Evolutionary conservation across 2,797 vertebrate species (phyloP).

Genomic region (Carcharodon carcharias): DNA sequence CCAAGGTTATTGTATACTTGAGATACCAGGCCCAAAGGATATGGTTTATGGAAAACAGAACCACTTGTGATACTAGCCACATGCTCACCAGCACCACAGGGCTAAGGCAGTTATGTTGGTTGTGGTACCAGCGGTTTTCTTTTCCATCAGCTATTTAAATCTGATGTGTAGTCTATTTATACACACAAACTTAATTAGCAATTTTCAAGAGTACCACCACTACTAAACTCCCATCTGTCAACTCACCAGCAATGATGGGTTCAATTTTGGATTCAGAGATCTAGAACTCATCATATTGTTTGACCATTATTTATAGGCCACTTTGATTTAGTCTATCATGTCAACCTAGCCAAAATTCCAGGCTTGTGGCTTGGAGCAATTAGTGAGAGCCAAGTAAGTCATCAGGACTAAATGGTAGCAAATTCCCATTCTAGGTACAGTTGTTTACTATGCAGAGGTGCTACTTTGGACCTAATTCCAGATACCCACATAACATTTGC

Average conservation of each 20-base stretch:
- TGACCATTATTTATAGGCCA: not conserved
- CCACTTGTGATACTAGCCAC: not conserved
- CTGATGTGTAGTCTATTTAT: conserved; percentile 15
- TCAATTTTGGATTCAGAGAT: not conserved
- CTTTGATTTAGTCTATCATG: not conserved
- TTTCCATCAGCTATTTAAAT: not conserved
- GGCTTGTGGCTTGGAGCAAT: not conserved
- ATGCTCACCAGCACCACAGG: not conserved
- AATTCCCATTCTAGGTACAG: not conserved
- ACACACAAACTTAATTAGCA: not conserved
- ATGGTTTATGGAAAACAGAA: not conserved
- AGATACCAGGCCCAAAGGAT: not conserved
- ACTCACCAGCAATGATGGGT: not conserved
- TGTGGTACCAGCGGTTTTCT: not conserved
- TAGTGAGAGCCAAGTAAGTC: not conserved
- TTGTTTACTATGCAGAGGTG: not conserved
- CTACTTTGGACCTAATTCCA: not conserved
- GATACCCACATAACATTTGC: not conserved
- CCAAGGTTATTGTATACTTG: not conserved
- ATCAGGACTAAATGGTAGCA: not conserved
- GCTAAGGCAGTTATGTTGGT: not conserved
- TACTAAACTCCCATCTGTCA: not conserved
- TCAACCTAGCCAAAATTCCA: not conserved
- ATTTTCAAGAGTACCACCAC: not conserved
- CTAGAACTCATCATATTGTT: not conserved